Conservation (phyloP, 2,888 invertebrate species). For the Prosopocoilus inquinatus region DNA sequence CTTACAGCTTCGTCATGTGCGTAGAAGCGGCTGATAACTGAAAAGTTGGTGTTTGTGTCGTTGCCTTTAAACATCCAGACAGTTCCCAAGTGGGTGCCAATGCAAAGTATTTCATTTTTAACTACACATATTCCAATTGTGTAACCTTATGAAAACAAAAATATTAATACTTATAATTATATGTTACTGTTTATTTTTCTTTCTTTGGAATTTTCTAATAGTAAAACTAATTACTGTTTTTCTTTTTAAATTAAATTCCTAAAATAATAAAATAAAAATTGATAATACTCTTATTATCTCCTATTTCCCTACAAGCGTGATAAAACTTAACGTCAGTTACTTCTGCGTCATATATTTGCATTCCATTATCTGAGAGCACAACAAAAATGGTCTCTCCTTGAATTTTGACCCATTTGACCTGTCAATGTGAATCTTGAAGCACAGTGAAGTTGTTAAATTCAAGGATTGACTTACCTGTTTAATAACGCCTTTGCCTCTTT, state of each 20-base stretch:
- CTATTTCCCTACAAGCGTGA: constrained; percentile 28
- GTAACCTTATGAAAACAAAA: constrained; percentile 24
- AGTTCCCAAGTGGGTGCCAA: constrained; percentile 34
- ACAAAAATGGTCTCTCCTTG: constrained; percentile 32
- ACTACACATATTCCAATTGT: constrained; percentile 33
- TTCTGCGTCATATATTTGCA: constrained; percentile 36
- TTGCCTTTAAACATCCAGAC: constrained; percentile 31
- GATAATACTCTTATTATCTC: constrained; percentile 26
- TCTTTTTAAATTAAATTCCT: too few species aligned
- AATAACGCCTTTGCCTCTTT: constrained; percentile 31
- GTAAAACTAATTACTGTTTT: too few species aligned
- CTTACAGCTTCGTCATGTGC: constrained; percentile 30
- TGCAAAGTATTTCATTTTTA: constrained; percentile 28
- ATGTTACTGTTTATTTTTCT: neutral
- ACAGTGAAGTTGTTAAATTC: neutral
- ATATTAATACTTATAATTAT: neutral
- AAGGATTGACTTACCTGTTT: constrained; percentile 27
- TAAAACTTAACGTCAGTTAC: constrained; percentile 30
- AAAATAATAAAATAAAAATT: too few species aligned
- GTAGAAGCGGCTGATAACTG: constrained; percentile 26
- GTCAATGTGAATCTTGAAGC: too few species aligned
- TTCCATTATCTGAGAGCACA: constrained; percentile 33
- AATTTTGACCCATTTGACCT: constrained; percentile 38
- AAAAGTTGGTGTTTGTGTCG: constrained; percentile 24
- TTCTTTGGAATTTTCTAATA: too few species aligned